phyloP scores from a whole-genome alignment of 2,797 vertebrate species.

The Chromis chromis region DNA sequence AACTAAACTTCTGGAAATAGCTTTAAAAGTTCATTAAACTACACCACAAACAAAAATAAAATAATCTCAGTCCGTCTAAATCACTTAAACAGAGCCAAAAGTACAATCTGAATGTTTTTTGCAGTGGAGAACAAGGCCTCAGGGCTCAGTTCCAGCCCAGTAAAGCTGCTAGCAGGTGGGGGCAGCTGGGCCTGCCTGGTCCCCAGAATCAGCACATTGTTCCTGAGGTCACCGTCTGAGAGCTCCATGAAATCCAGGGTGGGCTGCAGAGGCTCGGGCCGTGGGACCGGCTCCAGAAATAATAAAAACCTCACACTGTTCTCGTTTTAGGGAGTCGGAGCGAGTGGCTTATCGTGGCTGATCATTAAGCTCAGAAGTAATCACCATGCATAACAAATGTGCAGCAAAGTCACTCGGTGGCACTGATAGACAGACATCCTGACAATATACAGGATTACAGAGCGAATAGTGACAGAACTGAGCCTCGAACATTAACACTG shows the following conservation, averaged over 20 bases:
- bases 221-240: conserved; percentile 51
- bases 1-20: no score
- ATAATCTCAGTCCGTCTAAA: no score
- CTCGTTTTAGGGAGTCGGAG: conserved; percentile 20
- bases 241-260: conserved; percentile 74
- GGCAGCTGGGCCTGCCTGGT: conserved; percentile 59
- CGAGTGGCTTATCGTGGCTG: conserved; percentile 40
- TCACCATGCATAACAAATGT: conserved; percentile 39
- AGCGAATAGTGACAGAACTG: not conserved
- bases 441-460: not conserved
- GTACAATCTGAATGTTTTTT: not conserved
- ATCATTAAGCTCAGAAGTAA: conserved; percentile 49
- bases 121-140: conserved; percentile 19
- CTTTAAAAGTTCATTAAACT: not conserved
- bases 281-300: conserved; percentile 61
- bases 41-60: not conserved
- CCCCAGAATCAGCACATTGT: conserved; percentile 69
- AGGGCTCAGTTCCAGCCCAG: conserved; percentile 36
- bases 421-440: conserved; percentile 8
- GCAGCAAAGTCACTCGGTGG: not conserved
- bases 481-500: not conserved
- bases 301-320: conserved; percentile 55
- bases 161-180: conserved; percentile 68
- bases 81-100: no score
- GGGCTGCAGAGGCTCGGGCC: conserved; percentile 45